Conservation (phyloP, 2,888 invertebrate genomes). For the Calameuta filiformis region DNA sequence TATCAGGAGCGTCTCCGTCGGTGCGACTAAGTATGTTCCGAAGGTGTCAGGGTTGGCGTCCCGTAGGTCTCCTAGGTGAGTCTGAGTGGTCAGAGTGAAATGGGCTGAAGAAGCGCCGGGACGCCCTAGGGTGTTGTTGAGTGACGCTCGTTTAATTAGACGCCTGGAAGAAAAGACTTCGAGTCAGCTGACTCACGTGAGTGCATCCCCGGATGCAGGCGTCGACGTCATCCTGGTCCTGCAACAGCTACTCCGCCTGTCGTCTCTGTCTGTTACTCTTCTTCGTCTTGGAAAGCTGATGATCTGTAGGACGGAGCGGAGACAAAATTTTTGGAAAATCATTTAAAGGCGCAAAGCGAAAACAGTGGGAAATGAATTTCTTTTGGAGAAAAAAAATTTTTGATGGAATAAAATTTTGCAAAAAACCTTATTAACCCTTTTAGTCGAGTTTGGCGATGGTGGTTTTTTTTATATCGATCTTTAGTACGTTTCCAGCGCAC, state of each 20-base stretch:
- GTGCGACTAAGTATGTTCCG: not conserved
- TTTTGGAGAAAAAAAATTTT: too few relatives aligned
- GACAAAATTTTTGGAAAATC: not conserved
- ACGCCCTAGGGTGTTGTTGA: constrained; percentile 20
- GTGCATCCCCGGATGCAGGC: not conserved
- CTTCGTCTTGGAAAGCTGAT: not conserved
- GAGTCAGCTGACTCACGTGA: constrained; percentile 3
- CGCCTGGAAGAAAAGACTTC: not conserved
- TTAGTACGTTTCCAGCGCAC: not conserved
- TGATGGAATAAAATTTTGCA: not conserved
- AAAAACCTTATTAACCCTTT: not conserved
- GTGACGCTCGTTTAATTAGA: constrained; percentile 30
- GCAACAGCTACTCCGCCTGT: not conserved
- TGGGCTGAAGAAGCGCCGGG: constrained; percentile 6
- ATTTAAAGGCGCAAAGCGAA: not conserved
- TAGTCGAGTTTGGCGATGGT: not conserved
- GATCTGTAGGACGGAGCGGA: not conserved
- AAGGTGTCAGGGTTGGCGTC: not conserved
- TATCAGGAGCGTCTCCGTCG: not conserved
- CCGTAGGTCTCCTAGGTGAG: not conserved
- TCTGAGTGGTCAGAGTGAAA: not conserved
- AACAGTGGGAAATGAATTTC: not conserved
- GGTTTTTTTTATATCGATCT: not conserved
- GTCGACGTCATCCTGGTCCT: not conserved
- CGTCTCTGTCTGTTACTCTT: not conserved